A percentile compares a stretch with the other conserved stretches of the same genome.
phyloP scores from a whole-genome alignment of 2,797 vertebrate species.

The Agapornis canus region DNA sequence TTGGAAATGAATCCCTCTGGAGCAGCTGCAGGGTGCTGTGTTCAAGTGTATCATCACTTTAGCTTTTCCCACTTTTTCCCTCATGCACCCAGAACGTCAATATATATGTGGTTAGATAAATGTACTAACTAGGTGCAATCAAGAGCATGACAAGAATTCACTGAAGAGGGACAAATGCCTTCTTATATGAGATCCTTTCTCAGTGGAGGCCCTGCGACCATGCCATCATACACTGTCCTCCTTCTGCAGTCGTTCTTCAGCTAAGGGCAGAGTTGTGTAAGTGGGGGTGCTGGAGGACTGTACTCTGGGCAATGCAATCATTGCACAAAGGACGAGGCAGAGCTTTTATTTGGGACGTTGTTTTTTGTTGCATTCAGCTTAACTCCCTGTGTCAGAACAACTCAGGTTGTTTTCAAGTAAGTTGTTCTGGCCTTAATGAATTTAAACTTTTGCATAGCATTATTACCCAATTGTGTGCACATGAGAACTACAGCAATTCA shows the following conservation, averaged over 20 bases:
- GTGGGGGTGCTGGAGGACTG: background rate
- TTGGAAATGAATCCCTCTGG: background rate
- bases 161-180: background rate
- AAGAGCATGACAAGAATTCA: background rate
- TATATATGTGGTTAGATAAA: background rate
- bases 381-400: background rate
- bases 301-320: background rate
- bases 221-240: background rate
- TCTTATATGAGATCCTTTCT: background rate
- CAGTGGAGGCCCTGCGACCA: background rate
- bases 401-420: background rate
- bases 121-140: background rate
- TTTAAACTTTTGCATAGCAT: conserved; percentile 4
- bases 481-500: background rate
- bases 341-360: background rate
- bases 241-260: background rate
- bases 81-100: background rate
- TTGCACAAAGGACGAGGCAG: background rate
- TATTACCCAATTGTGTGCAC: background rate
- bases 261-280: background rate
- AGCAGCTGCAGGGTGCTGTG: conserved; percentile 10
- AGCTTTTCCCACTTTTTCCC: background rate
- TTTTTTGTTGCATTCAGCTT: background rate
- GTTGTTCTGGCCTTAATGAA: background rate
- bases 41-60: background rate